phyloP scores from a whole-genome alignment of 2,888 invertebrate genomes.

The Sarcophaga subvicina region DNA sequence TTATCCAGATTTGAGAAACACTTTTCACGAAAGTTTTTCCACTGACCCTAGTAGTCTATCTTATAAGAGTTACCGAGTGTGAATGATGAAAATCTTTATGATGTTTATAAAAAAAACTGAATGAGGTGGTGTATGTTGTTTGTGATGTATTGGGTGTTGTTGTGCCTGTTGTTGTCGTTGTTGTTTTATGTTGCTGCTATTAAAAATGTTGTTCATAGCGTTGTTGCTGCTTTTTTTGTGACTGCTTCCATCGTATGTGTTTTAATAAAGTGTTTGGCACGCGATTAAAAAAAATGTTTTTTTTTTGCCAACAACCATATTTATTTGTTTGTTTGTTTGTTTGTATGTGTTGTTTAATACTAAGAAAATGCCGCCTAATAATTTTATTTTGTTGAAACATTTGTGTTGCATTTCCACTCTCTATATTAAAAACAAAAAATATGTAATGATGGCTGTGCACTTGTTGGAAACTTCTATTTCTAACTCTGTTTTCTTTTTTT shows the following conservation, averaged over 20 bases:
- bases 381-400: slow-evolving; percentile 60
- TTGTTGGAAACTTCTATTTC: slow-evolving; percentile 62
- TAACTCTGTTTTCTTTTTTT: background rate
- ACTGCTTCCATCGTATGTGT: slow-evolving; percentile 50
- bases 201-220: background rate
- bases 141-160: slow-evolving; percentile 36
- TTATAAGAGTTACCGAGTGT: background rate
- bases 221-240: slow-evolving; percentile 6
- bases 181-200: background rate
- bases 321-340: background rate
- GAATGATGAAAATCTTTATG: slow-evolving; percentile 63
- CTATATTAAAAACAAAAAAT: background rate
- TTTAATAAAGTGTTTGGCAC: slow-evolving; percentile 67
- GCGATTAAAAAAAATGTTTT: slow-evolving; percentile 53
- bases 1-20: background rate
- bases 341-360: slow-evolving; percentile 6
- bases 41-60: background rate
- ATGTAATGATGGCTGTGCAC: slow-evolving; percentile 47
- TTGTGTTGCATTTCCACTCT: slow-evolving; percentile 34
- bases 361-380: slow-evolving; percentile 67
- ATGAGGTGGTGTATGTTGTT: slow-evolving; percentile 34
- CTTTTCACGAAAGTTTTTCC: slow-evolving; percentile 5
- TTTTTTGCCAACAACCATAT: slow-evolving; percentile 8
- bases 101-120: slow-evolving; percentile 38
- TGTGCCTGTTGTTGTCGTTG: slow-evolving; percentile 43